These are phyloP conservation scores for Anthopleura xanthogrammica DNA, from an alignment of 92 coral and sea anemone species.

Conservation along the genomic window DNA sequence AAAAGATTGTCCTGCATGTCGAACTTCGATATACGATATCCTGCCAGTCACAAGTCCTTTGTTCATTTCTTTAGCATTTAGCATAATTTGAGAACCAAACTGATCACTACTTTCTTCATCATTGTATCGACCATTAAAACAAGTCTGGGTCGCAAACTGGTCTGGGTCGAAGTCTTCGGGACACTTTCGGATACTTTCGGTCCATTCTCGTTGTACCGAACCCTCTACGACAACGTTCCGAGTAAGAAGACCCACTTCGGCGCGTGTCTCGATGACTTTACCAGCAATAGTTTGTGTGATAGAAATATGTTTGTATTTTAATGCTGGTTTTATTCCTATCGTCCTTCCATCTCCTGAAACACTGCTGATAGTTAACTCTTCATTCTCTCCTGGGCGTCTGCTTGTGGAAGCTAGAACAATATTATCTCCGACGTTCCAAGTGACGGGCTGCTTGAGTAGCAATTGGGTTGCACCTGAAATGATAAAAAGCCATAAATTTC, in stretches of 20 bases:
- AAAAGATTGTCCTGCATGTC: conserved; percentile 90
- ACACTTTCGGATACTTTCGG: conserved; percentile 58
- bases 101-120: conserved; percentile 62
- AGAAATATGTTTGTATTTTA: conserved; percentile 72
- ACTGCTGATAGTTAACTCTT: conserved; percentile 67
- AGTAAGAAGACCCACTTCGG: conserved; percentile 93
- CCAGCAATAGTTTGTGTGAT: conserved; percentile 69
- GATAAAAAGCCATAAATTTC: not conserved
- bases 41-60: conserved; percentile 83
- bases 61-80: conserved; percentile 69
- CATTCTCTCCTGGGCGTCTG: conserved; percentile 72
- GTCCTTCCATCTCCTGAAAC: conserved; percentile 53
- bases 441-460: conserved; percentile 61
- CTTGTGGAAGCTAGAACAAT: conserved; percentile 88
- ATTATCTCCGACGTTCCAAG: conserved; percentile 77
- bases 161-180: conserved; percentile 82
- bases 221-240: conserved; percentile 94
- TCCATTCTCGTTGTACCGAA: conserved; percentile 75
- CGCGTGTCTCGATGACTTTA: conserved; percentile 68
- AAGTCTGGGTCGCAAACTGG: conserved; percentile 82
- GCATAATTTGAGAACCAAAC: conserved; percentile 91
- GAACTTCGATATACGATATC: conserved; percentile 77
- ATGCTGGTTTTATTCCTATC: conserved; percentile 60
- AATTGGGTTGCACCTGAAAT: conserved; percentile 60
- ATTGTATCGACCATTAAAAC: conserved; percentile 84